Percentiles rank a stretch among this genome's conserved stretches.
phyloP scores from a whole-genome alignment of 2,113 vertebrate genomes.

The Gadus macrocephalus region DNA sequence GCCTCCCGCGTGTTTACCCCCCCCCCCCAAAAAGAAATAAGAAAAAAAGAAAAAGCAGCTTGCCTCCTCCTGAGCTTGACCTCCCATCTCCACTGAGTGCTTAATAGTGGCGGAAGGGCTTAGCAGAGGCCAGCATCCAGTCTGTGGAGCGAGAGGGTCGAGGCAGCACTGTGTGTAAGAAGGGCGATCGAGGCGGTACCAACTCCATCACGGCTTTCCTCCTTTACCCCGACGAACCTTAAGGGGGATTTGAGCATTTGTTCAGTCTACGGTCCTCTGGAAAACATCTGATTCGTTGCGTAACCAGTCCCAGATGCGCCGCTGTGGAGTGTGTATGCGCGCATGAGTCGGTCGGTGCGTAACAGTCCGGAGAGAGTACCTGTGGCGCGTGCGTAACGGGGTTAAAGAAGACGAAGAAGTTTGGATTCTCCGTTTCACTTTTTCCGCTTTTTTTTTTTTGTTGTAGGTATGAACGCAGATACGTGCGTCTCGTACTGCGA shows the following conservation, averaged over 20 bases:
- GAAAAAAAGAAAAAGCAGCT: conserved; percentile 33
- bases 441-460: conserved; percentile 33
- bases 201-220: conserved; percentile 57
- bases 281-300: conserved; percentile 91
- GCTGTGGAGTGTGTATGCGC: conserved; percentile 47
- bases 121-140: conserved; percentile 49
- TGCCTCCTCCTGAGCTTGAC: conserved; percentile 59
- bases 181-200: conserved; percentile 58
- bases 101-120: conserved; percentile 48
- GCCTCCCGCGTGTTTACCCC: conserved; percentile 60
- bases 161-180: conserved; percentile 6
- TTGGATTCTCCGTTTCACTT: conserved; percentile 50
- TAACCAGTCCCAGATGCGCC: conserved; percentile 81
- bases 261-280: conserved; percentile 78
- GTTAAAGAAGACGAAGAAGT: conserved; percentile 37
- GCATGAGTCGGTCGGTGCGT: conserved; percentile 56
- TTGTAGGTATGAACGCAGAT: conserved; percentile 92
- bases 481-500: conserved; percentile 97
- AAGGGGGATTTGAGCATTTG: conserved; percentile 81
- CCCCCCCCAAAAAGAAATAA: too few relatives aligned
- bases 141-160: conserved; percentile 46
- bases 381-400: conserved; percentile 6
- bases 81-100: conserved; percentile 61
- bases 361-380: conserved; percentile 54
- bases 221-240: conserved; percentile 76